phyloP scores from a whole-genome alignment of 2,888 invertebrate genomes.

The Lepetodrilus schrolli region DNA sequence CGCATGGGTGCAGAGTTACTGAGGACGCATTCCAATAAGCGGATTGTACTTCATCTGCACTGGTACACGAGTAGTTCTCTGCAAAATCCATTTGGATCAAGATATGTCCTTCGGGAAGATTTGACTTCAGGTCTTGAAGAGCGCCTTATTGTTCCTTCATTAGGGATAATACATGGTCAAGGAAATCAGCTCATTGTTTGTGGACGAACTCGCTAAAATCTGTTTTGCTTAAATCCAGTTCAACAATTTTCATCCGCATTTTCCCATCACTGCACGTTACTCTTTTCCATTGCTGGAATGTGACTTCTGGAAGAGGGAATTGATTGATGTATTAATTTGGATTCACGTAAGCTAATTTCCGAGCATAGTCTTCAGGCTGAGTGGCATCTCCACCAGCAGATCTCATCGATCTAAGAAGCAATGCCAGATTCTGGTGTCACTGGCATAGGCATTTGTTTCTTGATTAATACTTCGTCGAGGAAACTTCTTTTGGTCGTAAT shows the following conservation, averaged over 20 bases:
- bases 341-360: too few species aligned
- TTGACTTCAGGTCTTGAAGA: slow-evolving; percentile 35
- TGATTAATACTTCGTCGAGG: too few species aligned
- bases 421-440: too few species aligned
- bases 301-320: too few species aligned
- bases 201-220: slow-evolving; percentile 12
- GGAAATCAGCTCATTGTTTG: slow-evolving; percentile 31
- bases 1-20: slow-evolving; percentile 45
- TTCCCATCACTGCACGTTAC: slow-evolving; percentile 31
- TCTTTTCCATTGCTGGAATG: slow-evolving; percentile 34
- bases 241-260: slow-evolving; percentile 34
- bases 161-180: slow-evolving; percentile 31
- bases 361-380: too few species aligned
- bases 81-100: slow-evolving; percentile 47
- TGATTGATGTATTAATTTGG: too few species aligned
- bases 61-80: slow-evolving; percentile 40
- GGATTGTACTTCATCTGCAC: slow-evolving; percentile 43
- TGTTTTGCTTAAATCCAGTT: not conserved
- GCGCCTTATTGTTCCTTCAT: slow-evolving; percentile 35
- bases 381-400: too few species aligned
- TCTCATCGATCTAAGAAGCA: too few species aligned
- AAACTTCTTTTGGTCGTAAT: too few species aligned
- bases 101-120: slow-evolving; percentile 32
- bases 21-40: slow-evolving; percentile 44
- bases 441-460: too few species aligned